These are phyloP conservation scores for Heliconius hewitsoni DNA, from an alignment of 1,140 invertebrate genomes.

Conservation along the genomic window DNA sequence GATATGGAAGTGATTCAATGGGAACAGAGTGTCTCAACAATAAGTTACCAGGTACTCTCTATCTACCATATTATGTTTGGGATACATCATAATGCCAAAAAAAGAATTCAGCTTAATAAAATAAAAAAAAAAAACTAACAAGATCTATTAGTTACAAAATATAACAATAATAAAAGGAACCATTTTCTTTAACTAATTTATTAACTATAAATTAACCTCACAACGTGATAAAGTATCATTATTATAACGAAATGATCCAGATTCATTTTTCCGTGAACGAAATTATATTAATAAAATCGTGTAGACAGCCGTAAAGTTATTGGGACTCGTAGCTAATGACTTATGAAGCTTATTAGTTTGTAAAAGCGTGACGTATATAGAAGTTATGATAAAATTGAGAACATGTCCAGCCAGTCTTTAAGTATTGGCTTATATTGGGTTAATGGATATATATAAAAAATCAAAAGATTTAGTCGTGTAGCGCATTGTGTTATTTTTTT, in stretches of 20 bases:
- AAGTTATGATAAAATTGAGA: not conserved
- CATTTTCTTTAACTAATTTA: not conserved
- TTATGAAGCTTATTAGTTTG: not conserved
- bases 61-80: too few species aligned
- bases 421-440: not conserved
- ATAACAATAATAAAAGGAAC: not conserved
- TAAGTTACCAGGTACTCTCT: too few species aligned
- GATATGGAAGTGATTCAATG: too few species aligned
- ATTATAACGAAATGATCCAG: not conserved
- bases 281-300: conserved; percentile 12
- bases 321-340: conserved; percentile 8
- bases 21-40: too few species aligned
- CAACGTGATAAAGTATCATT: not conserved
- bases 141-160: not conserved
- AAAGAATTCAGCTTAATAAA: too few species aligned
- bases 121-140: not conserved
- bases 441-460: not conserved
- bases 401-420: not conserved
- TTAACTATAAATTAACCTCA: not conserved
- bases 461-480: too few species aligned
- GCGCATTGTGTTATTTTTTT: too few species aligned
- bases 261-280: not conserved
- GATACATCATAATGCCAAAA: too few species aligned
- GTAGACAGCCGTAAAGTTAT: conserved; percentile 13
- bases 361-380: conserved; percentile 14